Conservation (phyloP, 2,797 vertebrate species). For the Gouania willdenowi region DNA sequence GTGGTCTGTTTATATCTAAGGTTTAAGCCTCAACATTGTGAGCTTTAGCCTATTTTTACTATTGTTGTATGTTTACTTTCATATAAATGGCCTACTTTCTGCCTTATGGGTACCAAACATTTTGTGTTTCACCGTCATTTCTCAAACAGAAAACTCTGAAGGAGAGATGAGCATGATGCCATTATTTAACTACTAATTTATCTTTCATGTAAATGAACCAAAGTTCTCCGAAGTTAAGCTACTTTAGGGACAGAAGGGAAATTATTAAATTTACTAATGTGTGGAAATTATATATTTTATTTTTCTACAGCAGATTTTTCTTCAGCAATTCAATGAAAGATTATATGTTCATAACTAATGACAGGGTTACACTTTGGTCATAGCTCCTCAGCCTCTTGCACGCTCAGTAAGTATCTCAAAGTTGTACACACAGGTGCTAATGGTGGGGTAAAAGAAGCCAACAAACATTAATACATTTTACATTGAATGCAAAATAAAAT, state of each 20-base stretch:
- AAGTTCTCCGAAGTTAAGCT: conserved; percentile 17
- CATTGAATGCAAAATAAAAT: too few relatives aligned
- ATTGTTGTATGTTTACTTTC: conserved; percentile 24
- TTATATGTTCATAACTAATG: too few relatives aligned
- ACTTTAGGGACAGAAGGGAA: conserved; percentile 12
- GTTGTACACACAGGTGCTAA: too few relatives aligned
- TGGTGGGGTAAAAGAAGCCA: too few relatives aligned
- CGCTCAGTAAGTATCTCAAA: too few relatives aligned
- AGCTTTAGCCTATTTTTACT: conserved; percentile 16
- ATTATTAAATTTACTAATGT: too few relatives aligned
- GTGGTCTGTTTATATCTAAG: conserved; percentile 13
- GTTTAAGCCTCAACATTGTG: conserved; percentile 20
- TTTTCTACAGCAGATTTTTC: too few relatives aligned
- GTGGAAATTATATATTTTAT: too few relatives aligned
- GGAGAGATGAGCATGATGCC: conserved; percentile 36
- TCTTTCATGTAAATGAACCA: conserved; percentile 34
- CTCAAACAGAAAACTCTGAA: conserved; percentile 11
- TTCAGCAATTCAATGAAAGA: too few relatives aligned
- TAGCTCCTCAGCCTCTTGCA: too few relatives aligned
- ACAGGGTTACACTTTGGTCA: too few relatives aligned
- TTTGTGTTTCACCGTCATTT: conserved; percentile 12
- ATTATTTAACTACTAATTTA: conserved; percentile 57
- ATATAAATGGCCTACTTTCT: conserved; percentile 45
- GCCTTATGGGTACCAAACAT: conserved; percentile 38
- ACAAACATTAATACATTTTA: too few relatives aligned